Evolutionary conservation across 1,140 invertebrate genomes (phyloP), one percentile per base, ranked within the genome.

Genomic region (Nasonia longicornis): DNA sequence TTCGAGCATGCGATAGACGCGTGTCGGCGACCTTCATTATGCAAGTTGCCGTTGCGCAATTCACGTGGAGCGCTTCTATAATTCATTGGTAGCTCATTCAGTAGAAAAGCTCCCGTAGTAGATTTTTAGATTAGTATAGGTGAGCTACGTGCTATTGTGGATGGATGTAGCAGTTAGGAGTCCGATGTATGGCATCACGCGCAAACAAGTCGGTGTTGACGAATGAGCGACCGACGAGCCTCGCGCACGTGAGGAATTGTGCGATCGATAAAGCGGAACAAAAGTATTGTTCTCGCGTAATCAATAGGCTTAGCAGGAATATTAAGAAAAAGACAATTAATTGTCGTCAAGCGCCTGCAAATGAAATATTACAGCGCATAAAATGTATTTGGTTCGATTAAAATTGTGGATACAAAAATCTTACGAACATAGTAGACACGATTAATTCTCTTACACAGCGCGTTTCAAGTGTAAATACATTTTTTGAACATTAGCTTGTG

Each of bases 341-440:
- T 69, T n/a, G 20, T 42, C 26, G 4, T 42, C 8, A 42, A n/a
- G 70, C 35, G 35, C 20, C 38, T 71, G 70, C 35, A 71, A 71
- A 38, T 38, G 42, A 6, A 31, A 14, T 38, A 6, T 71, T 71
- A 38, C 70, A 38, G 35, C 20, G 70, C 29, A 58, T 20, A 52
- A 71, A 78, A 71, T 79, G 42, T 82, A 71, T 83, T 81, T 80
- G 63, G 52, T 71, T 82, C 64, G 70, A 82, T 78, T 70, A 52
- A 73, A 58, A 58, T 29, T 82, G 76, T 72, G 78, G 35, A 76
- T 67, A 79, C 20, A 82, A 63, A 77, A 58, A 69, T n/a, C 69
- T 79, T 58, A 58, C 20, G 20, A 58, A n/a, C n/a, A n/a, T 58
- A 58, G 52, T 58, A 58, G 52, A 58, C 52, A 58, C 3, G 52